Evolutionary conservation across 2,888 invertebrate genomes (phyloP), one percentile per base, ranked within the genome.

Genomic region (Pollenia labialis): DNA sequence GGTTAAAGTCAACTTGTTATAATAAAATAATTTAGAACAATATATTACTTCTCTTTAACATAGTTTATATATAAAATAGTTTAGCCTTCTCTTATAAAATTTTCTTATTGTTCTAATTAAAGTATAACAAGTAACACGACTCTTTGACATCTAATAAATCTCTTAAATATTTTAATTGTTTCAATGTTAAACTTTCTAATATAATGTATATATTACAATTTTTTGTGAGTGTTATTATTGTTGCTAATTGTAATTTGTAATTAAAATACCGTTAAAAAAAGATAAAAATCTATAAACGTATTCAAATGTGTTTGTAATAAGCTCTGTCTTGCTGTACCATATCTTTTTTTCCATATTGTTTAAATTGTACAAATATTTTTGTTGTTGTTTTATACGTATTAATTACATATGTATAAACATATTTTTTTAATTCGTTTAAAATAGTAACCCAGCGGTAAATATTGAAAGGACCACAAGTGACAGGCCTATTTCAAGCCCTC

Each of bases 251-350:
- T 71, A 79, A 75, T 56, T 62, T 82, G 16, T n/a, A 52, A 58
- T 68, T 52, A 42, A 69, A 69, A 48, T 23, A 32, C 32, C 32
- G 32, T 32, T 32, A 64, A 56, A 52, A 32, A 23, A 56, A 54
- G 11, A 56, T 23, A 44, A 44, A 56, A 72, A 75, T 14, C 10
- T 46, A 82, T 32, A 82, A 81, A 79, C 32, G 85, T 85, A 85
- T 82, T 86, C 62, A 81, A 87, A 87, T 87, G 87, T 87, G 87
- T 87, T 87, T 87, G 87, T 87, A 84, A 82, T 71, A 85, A 72
- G 85, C 80, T 87, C 82, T 87, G 87, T 85, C 80, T 87, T 85
- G 85, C 82, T 82, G 85, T 87, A 87, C 85, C 87, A 85, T 87
- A 85, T 87, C 87, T 79, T 82, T 87, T 87, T 75, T 79, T 85